phyloP scores from a whole-genome alignment of 37 sponge, comb jelly and placozoan genomes.

The Bolinopsis microptera region DNA sequence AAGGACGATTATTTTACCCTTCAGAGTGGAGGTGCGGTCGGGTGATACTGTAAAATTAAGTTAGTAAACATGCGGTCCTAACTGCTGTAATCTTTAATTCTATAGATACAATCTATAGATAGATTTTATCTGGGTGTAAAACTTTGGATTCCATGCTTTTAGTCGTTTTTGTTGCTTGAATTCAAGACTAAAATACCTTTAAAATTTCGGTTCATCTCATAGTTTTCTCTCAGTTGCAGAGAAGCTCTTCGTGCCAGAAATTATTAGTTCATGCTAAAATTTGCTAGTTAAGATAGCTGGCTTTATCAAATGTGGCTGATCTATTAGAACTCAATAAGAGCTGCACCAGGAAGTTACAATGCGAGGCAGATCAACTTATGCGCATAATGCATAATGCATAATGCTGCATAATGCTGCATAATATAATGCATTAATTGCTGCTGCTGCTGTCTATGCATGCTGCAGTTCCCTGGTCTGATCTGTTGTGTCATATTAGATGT shows the following conservation, averaged over 20 bases:
- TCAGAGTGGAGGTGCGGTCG: neutral
- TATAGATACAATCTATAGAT: too few relatives aligned
- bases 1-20: neutral
- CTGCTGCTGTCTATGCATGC: neutral
- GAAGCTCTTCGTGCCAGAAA: neutral
- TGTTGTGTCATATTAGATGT: too few relatives aligned
- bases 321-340: too few relatives aligned
- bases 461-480: neutral
- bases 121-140: too few relatives aligned
- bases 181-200: neutral
- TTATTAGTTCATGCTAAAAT: neutral
- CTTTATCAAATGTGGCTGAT: neutral
- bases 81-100: neutral
- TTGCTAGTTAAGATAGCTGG: neutral
- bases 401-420: too few relatives aligned
- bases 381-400: too few relatives aligned
- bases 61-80: neutral
- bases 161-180: neutral
- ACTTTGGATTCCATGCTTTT: neutral
- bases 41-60: neutral
- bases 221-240: too few relatives aligned
- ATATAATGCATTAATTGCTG: too few relatives aligned
- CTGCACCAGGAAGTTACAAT: too few relatives aligned
- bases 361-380: too few relatives aligned
- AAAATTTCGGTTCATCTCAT: neutral